Base-by-base conservation (phyloP, 2,888 invertebrate genomes). In the Troilus luridus region DNA sequence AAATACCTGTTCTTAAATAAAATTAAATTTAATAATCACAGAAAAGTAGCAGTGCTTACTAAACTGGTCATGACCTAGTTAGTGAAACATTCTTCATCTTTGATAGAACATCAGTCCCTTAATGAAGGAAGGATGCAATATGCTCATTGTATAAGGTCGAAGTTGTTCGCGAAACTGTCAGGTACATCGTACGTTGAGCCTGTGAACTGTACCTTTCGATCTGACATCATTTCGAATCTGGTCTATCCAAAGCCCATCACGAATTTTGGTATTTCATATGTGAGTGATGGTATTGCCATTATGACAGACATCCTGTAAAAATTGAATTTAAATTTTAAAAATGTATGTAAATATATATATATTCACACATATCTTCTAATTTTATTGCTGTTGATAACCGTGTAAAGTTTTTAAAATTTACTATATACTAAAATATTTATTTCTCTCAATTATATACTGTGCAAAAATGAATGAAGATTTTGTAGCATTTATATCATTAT, bases 281-380 rank as follows among this genome's bases (percentile, higher is more conserved):
- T 97, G 94, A 97, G 96, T 95, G 97, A 96, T 93, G 97, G 97
- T 94, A 98, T 96, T 93, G 97, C 97, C 96, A 97, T 97, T 93
- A 98, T 95, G 94, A 97, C 96, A 92, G 97, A 97, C 95, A 97
- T 96, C 94, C 98, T 97, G 95, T 92, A 95, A 96, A 94, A 92
- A n/a, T n/a, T n/a, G n/a, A n/a, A n/a, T n/a, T n/a, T n/a, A n/a
- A n/a, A n/a, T n/a, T n/a, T n/a, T n/a, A n/a, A n/a, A n/a, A n/a
- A n/a, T n/a, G n/a, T n/a, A n/a, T n/a, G n/a, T n/a, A n/a, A n/a
- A n/a, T n/a, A n/a, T n/a, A n/a, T n/a, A n/a, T n/a, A n/a, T n/a
- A n/a, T n/a, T n/a, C n/a, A n/a, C n/a, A n/a, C n/a, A n/a, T n/a
- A n/a, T n/a, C n/a, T n/a, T n/a, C n/a, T n/a, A 41, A 41, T 41